These are phyloP conservation scores for Hybognathus amarus DNA, from an alignment of 2,797 vertebrate genomes.

Conservation along the genomic window DNA sequence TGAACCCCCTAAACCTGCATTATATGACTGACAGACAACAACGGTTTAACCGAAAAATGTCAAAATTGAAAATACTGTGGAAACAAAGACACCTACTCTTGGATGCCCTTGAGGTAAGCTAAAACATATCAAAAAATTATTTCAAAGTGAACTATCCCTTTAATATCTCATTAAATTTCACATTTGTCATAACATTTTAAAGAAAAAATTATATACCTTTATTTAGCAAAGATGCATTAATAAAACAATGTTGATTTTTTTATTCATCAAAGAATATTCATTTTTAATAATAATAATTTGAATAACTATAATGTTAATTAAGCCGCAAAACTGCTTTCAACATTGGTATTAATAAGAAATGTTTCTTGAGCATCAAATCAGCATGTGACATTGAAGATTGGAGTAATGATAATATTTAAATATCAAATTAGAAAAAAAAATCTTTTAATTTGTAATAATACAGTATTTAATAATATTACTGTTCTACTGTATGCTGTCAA, in stretches of 20 bases:
- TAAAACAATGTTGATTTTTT: not conserved
- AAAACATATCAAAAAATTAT: no score
- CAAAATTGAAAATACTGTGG: no score
- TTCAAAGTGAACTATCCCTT: no score
- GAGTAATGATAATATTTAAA: not conserved
- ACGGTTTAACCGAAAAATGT: no score
- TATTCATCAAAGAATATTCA: not conserved
- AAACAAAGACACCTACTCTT: no score
- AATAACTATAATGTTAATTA: no score
- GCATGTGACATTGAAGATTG: not conserved
- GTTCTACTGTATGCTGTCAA: not conserved
- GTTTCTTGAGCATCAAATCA: not conserved
- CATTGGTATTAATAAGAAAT: not conserved
- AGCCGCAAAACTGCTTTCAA: not conserved
- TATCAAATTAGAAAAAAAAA: not conserved
- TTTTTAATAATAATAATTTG: no score
- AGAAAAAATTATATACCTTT: not conserved
- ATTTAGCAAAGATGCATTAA: not conserved
- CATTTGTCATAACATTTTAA: no score
- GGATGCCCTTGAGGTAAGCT: no score
- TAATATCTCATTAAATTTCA: no score
- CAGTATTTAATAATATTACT: not conserved
- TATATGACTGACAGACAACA: no score
- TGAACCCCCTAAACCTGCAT: no score
- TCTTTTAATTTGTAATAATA: not conserved